phyloP scores from a whole-genome alignment of 2,888 invertebrate genomes.

The Strigamia crassipes region DNA sequence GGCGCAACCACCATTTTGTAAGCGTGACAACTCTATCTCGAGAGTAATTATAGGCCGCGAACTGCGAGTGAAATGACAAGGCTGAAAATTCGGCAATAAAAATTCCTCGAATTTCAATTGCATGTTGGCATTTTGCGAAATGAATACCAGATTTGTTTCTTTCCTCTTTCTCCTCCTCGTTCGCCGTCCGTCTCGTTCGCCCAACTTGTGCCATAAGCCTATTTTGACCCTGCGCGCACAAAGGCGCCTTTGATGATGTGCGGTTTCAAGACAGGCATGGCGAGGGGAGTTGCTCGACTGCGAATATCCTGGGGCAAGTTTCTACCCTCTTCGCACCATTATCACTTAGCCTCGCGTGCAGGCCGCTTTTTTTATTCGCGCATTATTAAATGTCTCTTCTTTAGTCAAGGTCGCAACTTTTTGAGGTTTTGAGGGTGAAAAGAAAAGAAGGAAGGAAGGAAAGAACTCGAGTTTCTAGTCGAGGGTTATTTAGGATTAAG shows the following conservation, averaged over 20 bases:
- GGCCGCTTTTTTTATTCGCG: not conserved
- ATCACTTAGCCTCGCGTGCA: constrained; percentile 3
- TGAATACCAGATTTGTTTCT: constrained; percentile 26
- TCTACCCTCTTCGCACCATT: constrained; percentile 31
- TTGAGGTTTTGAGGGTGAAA: not conserved
- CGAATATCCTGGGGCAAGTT: constrained; percentile 26
- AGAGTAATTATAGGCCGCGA: not conserved
- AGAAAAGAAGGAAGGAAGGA: no score
- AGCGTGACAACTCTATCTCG: constrained; percentile 16
- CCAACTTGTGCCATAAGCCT: not conserved
- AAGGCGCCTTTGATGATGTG: constrained; percentile 34
- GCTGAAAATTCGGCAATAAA: constrained; percentile 18
- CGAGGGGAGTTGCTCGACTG: not conserved
- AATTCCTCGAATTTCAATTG: constrained; percentile 7
- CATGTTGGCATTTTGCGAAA: not conserved
- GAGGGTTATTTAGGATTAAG: not conserved
- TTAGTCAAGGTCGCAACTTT: not conserved
- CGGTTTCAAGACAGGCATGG: not conserved
- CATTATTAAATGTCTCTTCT: not conserved
- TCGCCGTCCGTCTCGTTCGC: no score
- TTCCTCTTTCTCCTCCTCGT: not conserved
- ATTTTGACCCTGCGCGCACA: constrained; percentile 22
- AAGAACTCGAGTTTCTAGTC: not conserved
- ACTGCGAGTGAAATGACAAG: not conserved
- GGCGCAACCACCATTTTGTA: not conserved